Evolutionary conservation across 2,797 vertebrate species (phyloP), one percentile per base, ranked within the genome.

Genomic region (Cyclopterus lumpus): DNA sequence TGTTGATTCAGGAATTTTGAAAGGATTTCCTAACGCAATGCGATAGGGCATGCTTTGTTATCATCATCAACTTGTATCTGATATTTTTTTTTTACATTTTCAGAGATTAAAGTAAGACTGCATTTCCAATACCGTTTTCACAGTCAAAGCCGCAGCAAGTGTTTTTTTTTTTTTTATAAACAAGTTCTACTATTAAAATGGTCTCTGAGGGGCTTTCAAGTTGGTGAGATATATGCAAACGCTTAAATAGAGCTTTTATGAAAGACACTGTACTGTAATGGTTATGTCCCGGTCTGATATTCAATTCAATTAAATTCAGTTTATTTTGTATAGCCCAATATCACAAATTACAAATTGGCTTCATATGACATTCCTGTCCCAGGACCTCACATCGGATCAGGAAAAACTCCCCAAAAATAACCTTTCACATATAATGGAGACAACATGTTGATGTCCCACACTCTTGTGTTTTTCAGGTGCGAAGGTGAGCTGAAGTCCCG

Each of bases 381-480:
- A n/a, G n/a, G n/a, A n/a, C n/a, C n/a, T n/a, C n/a, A n/a, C n/a
- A n/a, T n/a, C n/a, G n/a, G n/a, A n/a, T n/a, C n/a, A n/a, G n/a
- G n/a, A n/a, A n/a, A n/a, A n/a, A n/a, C n/a, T n/a, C n/a, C n/a
- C n/a, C n/a, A n/a, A n/a, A n/a, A n/a, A n/a, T n/a, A n/a, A n/a
- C n/a, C n/a, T n/a, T n/a, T n/a, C n/a, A n/a, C n/a, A n/a, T n/a
- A 10, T 53, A 11, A 58, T 46, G 12, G 8, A 15, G 8, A 71
- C 10, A 28, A 12, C 46, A 54, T 28, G 10, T 51, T 18, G 28
- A 62, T 38, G 20, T 32, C 57, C 38, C 11, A 40, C 26, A 3
- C 53, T 30, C 30, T 75, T 69, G 8, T 85, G 54, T 60, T 38
- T 81, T 80, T 72, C 81, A 91, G 90, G 88, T 86, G 69, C 73